Base-by-base conservation (phyloP, 2,113 vertebrate genomes). In the Pontoporia blainvillei region DNA sequence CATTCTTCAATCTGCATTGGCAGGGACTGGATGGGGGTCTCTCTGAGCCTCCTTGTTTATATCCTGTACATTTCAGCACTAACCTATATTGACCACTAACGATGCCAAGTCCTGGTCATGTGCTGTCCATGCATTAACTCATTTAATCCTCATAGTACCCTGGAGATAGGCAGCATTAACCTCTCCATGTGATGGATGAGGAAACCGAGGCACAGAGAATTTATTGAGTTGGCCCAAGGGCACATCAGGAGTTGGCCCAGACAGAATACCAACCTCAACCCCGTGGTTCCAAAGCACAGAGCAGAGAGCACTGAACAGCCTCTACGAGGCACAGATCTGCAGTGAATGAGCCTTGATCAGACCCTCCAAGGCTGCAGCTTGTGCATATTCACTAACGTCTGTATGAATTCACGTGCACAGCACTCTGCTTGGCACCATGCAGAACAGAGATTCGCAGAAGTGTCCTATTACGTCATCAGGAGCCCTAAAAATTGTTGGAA, bases 351-450 rank as follows among this genome's bases (percentile, higher is more conserved):
- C 15, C 25, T 52, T 3, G 0, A 2, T 12, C 3, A n/a, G 59
- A 46, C 8, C 0, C 25, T 12, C 3, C 8, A 27, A 49, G 71
- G 27, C 57, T 7, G 17, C 0, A 20, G 25, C 25, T 20, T 18
- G 5, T 4, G 11, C 3, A 1, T 11, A 15, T 13, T 17, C 31
- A 5, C 14, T 2, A 17, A 2, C 0, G 3, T 3, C 0, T 1
- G 3, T 1, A 0, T 3, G 7, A 4, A 6, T 1, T 21, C 18
- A 29, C 0, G 4, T 0, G 15, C 39, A 34, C 25, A 8, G 13
- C 8, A 10, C 54, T 23, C 10, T 11, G 0, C 88, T 27, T 11
- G 34, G 31, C 36, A 17, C 88, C 8, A 0, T 1, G 2, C 17
- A 44, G 44, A 46, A 14, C 9, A 1, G 67, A 20, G 25, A 8